These are phyloP conservation scores for Hylia prasina DNA, from an alignment of 2,113 vertebrate species.

Conservation along the genomic window DNA sequence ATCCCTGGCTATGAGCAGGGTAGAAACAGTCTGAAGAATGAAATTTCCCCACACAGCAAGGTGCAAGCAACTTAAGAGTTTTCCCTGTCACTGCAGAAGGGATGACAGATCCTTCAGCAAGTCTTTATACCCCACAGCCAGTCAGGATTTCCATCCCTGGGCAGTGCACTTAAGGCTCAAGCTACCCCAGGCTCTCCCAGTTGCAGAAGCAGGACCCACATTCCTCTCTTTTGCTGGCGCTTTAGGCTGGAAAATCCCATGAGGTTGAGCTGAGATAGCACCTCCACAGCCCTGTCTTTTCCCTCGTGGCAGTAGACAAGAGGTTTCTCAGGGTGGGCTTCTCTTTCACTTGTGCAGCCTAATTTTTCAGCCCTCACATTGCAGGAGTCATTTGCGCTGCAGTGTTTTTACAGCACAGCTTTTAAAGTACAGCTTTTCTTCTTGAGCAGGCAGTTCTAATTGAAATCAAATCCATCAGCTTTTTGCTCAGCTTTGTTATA, in stretches of 20 bases:
- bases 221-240: not conserved
- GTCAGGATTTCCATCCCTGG: not conserved
- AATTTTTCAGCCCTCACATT: not conserved
- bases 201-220: not conserved
- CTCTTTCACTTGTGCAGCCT: not conserved
- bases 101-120: not conserved
- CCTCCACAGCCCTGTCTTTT: not conserved
- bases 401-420: not conserved
- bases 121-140: not conserved
- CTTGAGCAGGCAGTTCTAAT: not conserved
- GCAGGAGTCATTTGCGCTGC: not conserved
- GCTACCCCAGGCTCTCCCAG: not conserved
- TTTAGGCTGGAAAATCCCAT: not conserved
- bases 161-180: not conserved
- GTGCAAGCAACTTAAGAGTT: not conserved
- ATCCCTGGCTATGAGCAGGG: not conserved
- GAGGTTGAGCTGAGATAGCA: not conserved
- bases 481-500: not conserved
- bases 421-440: not conserved
- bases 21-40: not conserved
- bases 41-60: not conserved
- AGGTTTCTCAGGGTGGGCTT: not conserved
- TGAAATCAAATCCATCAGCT: not conserved
- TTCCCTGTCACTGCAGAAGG: not conserved
- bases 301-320: accelerated